Evolutionary conservation across 2,113 vertebrate genomes (phyloP), one percentile per base, ranked within the genome.

Genomic region (Elgaria multicarinata): DNA sequence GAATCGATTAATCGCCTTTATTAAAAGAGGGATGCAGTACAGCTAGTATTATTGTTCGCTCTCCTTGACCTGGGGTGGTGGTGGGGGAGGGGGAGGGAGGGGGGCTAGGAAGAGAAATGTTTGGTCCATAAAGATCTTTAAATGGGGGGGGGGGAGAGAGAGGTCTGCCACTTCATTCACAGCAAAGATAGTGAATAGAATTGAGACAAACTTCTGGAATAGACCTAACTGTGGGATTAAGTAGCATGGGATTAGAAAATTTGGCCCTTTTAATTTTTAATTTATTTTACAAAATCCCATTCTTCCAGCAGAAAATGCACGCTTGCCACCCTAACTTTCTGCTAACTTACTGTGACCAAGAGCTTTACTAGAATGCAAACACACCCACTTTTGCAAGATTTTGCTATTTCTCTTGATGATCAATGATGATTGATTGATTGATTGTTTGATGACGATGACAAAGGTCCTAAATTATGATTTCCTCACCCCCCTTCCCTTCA

Each of bases 381-480:
- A 26, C 10, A 58, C n/a, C 16, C 93, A 92, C 87, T 96, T 95
- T 95, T 92, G 95, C 94, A 96, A 50, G 90, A 90, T 93, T 87
- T 62, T 74, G 72, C 84, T 79, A 80, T 20, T 91, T 85, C 91
- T 93, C 36, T 42, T 79, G 84, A 90, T 89, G 89, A 44, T 22
- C 74, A 31, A 28, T 55, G 53, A 55, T 55, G 53, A 55, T 55
- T n/a, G 64, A 22, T n/a, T n/a, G n/a, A n/a, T n/a, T n/a, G n/a
- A n/a, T n/a, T n/a, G n/a, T n/a, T n/a, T 26, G 64, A 22, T 53
- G 46, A 50, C 31, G 12, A 53, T 50, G 26, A 78, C 13, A 50
- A 46, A 28, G 6, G 18, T 75, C 33, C 46, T 20, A 46, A 26
- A 6, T 67, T 28, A 77, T 67, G 28, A 26, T 53, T 72, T 79